A percentile compares a stretch with the other conserved stretches of the same genome.
Conservation (phyloP, 1,140 invertebrate species). For the Drosophila kurseongensis region DNA sequence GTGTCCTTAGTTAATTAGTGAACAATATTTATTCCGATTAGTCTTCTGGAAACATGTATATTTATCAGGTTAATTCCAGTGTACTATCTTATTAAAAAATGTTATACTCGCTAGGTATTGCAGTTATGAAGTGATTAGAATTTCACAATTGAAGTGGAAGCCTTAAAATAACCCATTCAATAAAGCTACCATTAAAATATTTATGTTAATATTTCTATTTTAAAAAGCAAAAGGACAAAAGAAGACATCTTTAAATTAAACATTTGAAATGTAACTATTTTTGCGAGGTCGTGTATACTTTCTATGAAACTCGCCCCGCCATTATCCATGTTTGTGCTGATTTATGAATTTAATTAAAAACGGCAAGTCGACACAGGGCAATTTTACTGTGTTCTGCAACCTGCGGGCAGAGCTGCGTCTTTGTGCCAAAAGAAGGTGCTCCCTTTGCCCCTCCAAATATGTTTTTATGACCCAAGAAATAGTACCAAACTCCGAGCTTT, state of each 20-base stretch:
- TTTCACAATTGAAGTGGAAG: too few species aligned
- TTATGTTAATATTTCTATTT: too few species aligned
- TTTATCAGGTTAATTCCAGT: too few species aligned
- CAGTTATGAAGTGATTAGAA: too few species aligned
- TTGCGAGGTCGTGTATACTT: conserved; percentile 23
- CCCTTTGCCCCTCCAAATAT: conserved; percentile 23
- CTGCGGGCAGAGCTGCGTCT: conserved; percentile 47
- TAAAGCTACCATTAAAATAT: too few species aligned
- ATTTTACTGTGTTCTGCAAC: conserved; percentile 23
- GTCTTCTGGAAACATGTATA: not conserved
- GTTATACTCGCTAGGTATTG: too few species aligned
- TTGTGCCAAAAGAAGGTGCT: conserved; percentile 42
- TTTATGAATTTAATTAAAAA: conserved; percentile 82
- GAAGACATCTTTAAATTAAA: too few species aligned
- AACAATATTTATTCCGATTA: too few species aligned
- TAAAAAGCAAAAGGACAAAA: too few species aligned
- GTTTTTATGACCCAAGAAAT: conserved; percentile 62
- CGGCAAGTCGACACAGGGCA: conserved; percentile 60
- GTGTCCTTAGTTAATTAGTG: too few species aligned
- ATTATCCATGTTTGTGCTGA: conserved; percentile 44
- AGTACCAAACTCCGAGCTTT: conserved; percentile 10
- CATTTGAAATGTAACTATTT: conserved; percentile 4
- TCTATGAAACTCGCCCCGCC: conserved; percentile 29
- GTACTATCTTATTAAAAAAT: too few species aligned
- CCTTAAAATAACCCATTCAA: too few species aligned